Percentiles rank a stretch among this genome's conserved stretches.
Evolutionary conservation across 1,140 invertebrate genomes (phyloP).

Genomic region (Brachionus plicatilis): DNA sequence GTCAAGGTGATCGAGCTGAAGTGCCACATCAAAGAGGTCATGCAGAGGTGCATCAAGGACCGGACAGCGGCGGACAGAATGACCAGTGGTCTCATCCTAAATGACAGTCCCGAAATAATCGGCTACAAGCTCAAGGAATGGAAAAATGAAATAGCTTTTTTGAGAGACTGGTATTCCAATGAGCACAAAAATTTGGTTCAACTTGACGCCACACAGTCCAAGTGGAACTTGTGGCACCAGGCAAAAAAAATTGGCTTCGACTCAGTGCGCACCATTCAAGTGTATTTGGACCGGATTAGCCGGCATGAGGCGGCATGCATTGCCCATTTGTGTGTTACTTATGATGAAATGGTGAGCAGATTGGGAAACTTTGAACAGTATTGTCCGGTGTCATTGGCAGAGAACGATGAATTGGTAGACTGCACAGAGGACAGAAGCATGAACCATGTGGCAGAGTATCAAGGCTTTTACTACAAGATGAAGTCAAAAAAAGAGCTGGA

Average conservation of each 20-base stretch:
- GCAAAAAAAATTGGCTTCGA: slow-evolving; percentile 24
- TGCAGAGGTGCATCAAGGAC: slow-evolving; percentile 51
- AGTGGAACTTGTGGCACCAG: slow-evolving; percentile 54
- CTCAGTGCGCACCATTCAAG: neutral
- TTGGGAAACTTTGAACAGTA: slow-evolving; percentile 54
- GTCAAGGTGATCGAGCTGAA: slow-evolving; percentile 52
- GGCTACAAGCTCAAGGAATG: slow-evolving; percentile 49
- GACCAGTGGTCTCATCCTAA: slow-evolving; percentile 42
- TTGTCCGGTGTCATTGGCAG: slow-evolving; percentile 55
- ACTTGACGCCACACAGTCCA: slow-evolving; percentile 49
- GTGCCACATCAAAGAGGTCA: slow-evolving; percentile 49
- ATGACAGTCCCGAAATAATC: slow-evolving; percentile 53
- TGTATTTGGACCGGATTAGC: slow-evolving; percentile 27
- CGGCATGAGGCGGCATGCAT: slow-evolving; percentile 49
- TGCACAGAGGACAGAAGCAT: slow-evolving; percentile 48
- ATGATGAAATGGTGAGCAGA: slow-evolving; percentile 51
- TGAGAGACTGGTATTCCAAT: slow-evolving; percentile 52
- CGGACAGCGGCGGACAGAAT: slow-evolving; percentile 45
- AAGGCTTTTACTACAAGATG: slow-evolving; percentile 46
- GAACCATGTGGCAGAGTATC: slow-evolving; percentile 53
- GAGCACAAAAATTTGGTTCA: slow-evolving; percentile 50
- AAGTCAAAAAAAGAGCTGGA: slow-evolving; percentile 45
- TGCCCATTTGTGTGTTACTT: slow-evolving; percentile 53
- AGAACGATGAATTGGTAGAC: slow-evolving; percentile 52
- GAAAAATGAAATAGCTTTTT: slow-evolving; percentile 44